phyloP scores from a whole-genome alignment of 2,797 vertebrate species.

The Halcyon badia region DNA sequence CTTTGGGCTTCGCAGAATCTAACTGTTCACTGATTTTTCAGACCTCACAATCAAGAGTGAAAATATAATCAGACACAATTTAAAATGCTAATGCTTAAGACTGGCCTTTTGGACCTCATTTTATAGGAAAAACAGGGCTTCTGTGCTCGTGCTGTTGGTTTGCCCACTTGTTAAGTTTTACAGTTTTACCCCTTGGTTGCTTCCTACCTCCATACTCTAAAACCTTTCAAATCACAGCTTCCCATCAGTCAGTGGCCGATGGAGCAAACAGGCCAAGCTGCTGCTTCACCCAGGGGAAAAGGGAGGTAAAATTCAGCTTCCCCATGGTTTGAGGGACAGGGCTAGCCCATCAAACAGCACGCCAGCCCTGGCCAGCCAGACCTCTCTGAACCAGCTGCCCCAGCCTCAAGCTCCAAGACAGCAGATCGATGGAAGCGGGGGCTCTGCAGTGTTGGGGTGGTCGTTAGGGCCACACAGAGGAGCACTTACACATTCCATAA shows the following conservation, averaged over 20 bases:
- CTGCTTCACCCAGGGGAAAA: neutral
- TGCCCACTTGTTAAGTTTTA: neutral
- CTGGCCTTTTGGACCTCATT: neutral
- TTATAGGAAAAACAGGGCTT: neutral
- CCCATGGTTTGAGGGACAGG: neutral
- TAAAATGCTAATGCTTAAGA: neutral
- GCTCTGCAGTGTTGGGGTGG: accelerated
- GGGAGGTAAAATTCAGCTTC: neutral
- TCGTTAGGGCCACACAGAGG: accelerated
- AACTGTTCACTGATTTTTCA: neutral
- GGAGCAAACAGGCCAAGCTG: neutral
- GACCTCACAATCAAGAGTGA: neutral
- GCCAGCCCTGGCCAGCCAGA: neutral
- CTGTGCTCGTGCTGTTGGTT: neutral
- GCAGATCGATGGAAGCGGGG: neutral
- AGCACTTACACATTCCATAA: accelerated
- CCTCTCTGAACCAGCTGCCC: neutral
- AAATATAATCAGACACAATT: neutral
- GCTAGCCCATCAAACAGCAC: accelerated
- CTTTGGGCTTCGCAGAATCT: neutral
- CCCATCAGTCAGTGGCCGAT: accelerated
- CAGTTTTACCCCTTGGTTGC: neutral
- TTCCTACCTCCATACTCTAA: neutral
- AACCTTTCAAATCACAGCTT: accelerated
- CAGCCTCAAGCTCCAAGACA: neutral